Conservation (phyloP, 1,140 invertebrate species). For the Tetramorium parvispinum region DNA sequence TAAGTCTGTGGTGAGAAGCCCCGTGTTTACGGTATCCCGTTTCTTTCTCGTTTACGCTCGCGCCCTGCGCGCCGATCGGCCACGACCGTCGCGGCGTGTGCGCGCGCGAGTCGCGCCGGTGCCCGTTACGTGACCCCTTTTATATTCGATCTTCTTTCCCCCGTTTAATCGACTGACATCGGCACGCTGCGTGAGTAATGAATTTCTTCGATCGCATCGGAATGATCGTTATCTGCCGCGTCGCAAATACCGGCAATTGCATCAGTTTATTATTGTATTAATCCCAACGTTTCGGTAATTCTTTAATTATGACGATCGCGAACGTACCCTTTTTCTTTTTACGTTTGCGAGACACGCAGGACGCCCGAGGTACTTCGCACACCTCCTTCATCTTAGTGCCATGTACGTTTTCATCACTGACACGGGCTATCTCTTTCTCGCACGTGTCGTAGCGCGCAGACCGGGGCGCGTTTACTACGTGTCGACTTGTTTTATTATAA, state of each 20-base stretch:
- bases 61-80: constrained; percentile 60
- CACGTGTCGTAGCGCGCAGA: constrained; percentile 20
- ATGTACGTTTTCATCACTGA: constrained; percentile 32
- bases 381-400: constrained; percentile 3
- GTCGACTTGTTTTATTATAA: constrained; percentile 57
- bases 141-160: not conserved
- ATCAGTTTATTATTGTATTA: not conserved
- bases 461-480: constrained; percentile 32
- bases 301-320: constrained; percentile 2
- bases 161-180: not conserved
- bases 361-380: not conserved
- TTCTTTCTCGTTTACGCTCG: constrained; percentile 77
- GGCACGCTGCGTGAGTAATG: not conserved
- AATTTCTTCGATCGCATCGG: constrained; percentile 5
- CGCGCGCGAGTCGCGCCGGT: not conserved
- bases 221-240: constrained; percentile 21
- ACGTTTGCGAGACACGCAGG: not conserved
- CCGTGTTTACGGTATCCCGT: constrained; percentile 80
- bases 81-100: not conserved
- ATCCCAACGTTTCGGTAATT: not conserved
- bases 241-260: constrained; percentile 36
- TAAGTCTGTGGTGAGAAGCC: constrained; percentile 84
- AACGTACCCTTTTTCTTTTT: not conserved
- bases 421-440: constrained; percentile 41
- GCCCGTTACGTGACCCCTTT: constrained; percentile 11